These are phyloP conservation scores for Apamea anceps DNA, from an alignment of 2,888 invertebrate species.

Conservation along the genomic window DNA sequence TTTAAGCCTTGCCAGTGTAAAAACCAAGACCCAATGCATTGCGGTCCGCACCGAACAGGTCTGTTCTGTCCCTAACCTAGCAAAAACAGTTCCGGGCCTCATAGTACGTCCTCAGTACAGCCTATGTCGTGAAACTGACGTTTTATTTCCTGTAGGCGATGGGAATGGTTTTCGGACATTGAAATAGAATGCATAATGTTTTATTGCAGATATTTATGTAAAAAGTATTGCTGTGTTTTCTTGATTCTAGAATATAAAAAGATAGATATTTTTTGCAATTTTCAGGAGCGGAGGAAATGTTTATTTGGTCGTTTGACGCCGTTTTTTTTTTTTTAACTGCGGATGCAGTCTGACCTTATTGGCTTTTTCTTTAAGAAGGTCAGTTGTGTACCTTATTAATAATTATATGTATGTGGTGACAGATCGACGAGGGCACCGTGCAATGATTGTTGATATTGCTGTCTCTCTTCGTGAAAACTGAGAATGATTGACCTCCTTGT, in stretches of 20 bases:
- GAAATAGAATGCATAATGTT: slow-evolving; percentile 30
- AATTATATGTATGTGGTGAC: not conserved
- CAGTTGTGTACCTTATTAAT: not conserved
- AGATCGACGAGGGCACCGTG: not conserved
- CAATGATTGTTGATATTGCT: not conserved
- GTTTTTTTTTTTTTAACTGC: not conserved
- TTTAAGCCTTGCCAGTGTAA: not conserved
- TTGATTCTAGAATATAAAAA: not conserved
- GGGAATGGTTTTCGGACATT: slow-evolving; percentile 34
- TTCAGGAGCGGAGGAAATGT: not conserved
- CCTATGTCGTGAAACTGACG: slow-evolving; percentile 58
- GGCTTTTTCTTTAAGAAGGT: not conserved
- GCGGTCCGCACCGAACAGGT: not conserved
- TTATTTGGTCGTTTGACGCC: not conserved
- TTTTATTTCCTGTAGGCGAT: slow-evolving; percentile 55
- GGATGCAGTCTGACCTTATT: not conserved
- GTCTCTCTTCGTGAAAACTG: not conserved
- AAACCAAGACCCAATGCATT: not conserved
- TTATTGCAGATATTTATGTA: not conserved
- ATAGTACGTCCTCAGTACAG: slow-evolving; percentile 39
- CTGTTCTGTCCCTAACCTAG: slow-evolving; percentile 5
- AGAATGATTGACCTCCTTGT: too few relatives aligned
- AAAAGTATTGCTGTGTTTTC: not conserved
- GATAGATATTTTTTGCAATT: not conserved
- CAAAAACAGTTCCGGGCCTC: slow-evolving; percentile 40